These are phyloP conservation scores for Catharus fuscescens DNA, from an alignment of 2,113 vertebrate genomes.

Conservation along the genomic window DNA sequence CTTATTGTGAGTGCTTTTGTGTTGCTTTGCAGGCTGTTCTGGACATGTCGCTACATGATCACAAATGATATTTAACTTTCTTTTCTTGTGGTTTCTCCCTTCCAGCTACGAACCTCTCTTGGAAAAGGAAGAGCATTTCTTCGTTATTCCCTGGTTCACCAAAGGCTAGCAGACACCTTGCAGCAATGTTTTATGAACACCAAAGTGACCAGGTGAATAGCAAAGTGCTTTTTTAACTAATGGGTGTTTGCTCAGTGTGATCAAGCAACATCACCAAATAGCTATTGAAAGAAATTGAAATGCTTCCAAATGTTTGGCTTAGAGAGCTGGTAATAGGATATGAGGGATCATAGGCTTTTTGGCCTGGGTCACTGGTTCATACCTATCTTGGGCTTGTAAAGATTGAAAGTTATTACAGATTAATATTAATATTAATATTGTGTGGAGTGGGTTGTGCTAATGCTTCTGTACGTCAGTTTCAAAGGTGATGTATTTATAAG, in stretches of 20 bases:
- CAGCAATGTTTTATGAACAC: constrained; percentile 96
- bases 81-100: constrained; percentile 47
- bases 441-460: neutral
- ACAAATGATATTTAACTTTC: neutral
- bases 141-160: constrained; percentile 93
- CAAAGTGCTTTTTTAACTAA: neutral
- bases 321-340: constrained; percentile 15
- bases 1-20: neutral
- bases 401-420: neutral
- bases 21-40: neutral
- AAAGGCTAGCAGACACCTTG: constrained; percentile 92
- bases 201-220: constrained; percentile 87
- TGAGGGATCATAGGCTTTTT: neutral
- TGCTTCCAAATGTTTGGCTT: neutral
- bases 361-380: neutral
- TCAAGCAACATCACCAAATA: neutral
- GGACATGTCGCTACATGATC: neutral
- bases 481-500: neutral
- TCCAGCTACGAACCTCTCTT: constrained; percentile 91
- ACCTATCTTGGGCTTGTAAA: neutral
- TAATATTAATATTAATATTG: neutral
- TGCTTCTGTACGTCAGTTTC: rapidly evolving
- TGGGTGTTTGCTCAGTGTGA: neutral
- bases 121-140: constrained; percentile 95
- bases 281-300: neutral